Conservation (phyloP, 2,113 vertebrate genomes). For the Aegotheles bennettii region DNA sequence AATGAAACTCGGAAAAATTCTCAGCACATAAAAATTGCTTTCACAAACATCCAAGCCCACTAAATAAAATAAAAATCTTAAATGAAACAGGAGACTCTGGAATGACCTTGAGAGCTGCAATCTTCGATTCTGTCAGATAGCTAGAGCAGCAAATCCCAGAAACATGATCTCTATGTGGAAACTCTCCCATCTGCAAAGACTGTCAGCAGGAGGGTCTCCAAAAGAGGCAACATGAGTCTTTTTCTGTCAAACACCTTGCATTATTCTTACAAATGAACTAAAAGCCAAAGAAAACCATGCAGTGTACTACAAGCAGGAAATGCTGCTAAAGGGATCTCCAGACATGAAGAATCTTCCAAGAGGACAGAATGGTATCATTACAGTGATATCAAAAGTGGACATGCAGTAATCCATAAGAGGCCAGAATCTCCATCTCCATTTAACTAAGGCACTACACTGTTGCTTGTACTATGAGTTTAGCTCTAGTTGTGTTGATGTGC, state of each 20-base stretch:
- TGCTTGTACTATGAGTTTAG: background rate
- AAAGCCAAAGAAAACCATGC: background rate
- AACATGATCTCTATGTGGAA: background rate
- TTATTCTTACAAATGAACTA: background rate
- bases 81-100: slow-evolving; percentile 2
- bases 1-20: slow-evolving; percentile 33
- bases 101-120: background rate
- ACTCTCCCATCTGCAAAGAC: background rate
- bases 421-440: background rate
- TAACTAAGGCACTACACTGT: background rate
- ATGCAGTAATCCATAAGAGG: background rate
- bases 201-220: background rate
- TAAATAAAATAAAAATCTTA: slow-evolving; percentile 28
- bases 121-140: background rate
- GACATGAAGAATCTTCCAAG: background rate
- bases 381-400: background rate
- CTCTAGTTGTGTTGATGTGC: background rate
- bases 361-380: background rate
- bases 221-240: background rate
- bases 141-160: background rate
- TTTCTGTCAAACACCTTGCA: background rate
- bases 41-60: background rate
- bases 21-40: slow-evolving; percentile 11
- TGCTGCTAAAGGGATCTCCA: background rate
- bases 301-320: background rate